Base-by-base conservation (phyloP, 2,797 vertebrate genomes). In the Pseudomugil gertrudae region DNA sequence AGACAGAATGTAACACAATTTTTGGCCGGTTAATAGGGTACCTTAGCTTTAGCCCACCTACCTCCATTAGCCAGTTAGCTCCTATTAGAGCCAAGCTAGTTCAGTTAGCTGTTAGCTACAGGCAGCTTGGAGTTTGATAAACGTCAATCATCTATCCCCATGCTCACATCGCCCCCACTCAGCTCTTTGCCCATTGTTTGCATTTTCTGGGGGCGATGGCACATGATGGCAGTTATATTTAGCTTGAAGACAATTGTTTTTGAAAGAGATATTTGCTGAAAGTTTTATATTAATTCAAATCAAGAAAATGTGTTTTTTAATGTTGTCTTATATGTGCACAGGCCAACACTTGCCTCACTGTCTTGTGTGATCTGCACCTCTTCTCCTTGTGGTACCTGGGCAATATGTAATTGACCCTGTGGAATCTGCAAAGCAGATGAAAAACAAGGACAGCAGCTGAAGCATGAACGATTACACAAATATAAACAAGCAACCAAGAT, bases 331-430 rank as follows among this genome's bases (percentile, higher is more conserved):
- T 29, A 50, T 14, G 10, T 19, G 58, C 15, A 38, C 14, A 54
- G 6, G 55, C 43, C 65, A 62, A 57, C 30, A 80, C 95, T 95
- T 90, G 94, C 98, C 95, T 99, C 98, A 6, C 97, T 99, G 94
- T 99, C 98, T 90, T 99, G 98, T 0, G 97, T 99, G 93, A 99
- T 99, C 92, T 99, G 98, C 33, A 99, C 98, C 87, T 99, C 97
- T 76, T 99, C 98, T 2, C 98, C 98, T 87, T 99, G 97, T 38
- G 98, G 98, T 63, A 99, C 98, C 92, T 99, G 97, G 54, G 98
- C 96, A 21, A 99, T 99, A 85, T 99, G 98, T 71, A 99, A 93
- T 85, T 99, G 98, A 71, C 98, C 97, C 93, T 98, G 96, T 76
- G 96, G 96, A 85, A 98, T 96, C 95, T 95, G 87, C 73, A 81